Base-by-base conservation (phyloP, 2,113 vertebrate species). In the Pithys albifrons region DNA sequence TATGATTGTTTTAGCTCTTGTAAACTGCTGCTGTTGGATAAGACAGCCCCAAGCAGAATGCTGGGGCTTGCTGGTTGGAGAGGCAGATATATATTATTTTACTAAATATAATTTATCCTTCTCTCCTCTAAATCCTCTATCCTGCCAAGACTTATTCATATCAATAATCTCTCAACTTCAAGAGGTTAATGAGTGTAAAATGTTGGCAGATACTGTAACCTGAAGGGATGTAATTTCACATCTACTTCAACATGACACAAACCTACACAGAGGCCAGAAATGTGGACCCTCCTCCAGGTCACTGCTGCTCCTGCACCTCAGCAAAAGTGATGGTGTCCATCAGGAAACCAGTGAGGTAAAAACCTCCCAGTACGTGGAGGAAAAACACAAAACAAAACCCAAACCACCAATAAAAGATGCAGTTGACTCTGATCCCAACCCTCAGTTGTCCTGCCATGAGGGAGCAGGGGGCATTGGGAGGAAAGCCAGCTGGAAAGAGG, bases 211-310 rank as follows among this genome's bases (percentile, higher is more conserved):
- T 37, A 10, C 28, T 41, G 31, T 58, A 85, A 28, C 49, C 27
- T 46, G 10, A 17, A 17, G 35, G 35, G 46, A 54, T 0, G 1
- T 10, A 55, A 89, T 37, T 67, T 33, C 59, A 14, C 52, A 37
- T 4, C 14, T 3, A 33, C 7, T 48, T 67, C 62, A 37, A 0
- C 0, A 6, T 1, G 9, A 75, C 33, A 45, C 20, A 78, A 89
- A 61, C 73, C 65, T 45, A 48, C 52, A 12, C 3, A 14, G 69
- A 0, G 2, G 41, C 22, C 41, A 55, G 27, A 73, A 76, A 37
- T 1, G 22, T 15, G 37, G 19, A 55, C 51, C n/a, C 46, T 20
- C 37, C 64, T 6, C 31, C 33, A 10, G 55, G 11, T 5, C 72
- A 8, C 59, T 48, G 55, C 48, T 89, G 52, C 87, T 62, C 48